These are phyloP conservation scores for Charina bottae DNA, from an alignment of 2,113 vertebrate genomes.

Conservation along the genomic window DNA sequence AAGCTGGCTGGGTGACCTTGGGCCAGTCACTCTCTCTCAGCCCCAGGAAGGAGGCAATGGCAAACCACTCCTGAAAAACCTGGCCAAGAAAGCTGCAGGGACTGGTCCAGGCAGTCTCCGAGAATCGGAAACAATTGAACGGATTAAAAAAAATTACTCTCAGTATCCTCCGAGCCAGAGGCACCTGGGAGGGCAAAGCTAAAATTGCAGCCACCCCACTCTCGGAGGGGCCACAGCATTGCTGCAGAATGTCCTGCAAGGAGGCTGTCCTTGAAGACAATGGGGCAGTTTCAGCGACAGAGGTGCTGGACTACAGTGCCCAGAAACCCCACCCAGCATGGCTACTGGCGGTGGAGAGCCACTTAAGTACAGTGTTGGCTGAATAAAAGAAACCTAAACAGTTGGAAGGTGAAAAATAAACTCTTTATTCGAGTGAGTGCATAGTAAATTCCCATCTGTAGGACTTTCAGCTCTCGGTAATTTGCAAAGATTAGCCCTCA, in stretches of 20 bases:
- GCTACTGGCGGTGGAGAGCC: no score
- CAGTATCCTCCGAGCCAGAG: not conserved
- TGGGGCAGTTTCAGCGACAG: not conserved
- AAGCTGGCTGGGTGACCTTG: no score
- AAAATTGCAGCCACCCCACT: no score
- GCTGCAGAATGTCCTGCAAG: not conserved
- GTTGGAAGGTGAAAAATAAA: constrained; percentile 72
- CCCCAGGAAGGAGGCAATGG: no score
- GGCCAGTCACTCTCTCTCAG: no score
- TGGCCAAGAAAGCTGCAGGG: no score
- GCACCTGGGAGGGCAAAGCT: not conserved
- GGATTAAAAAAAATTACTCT: not conserved
- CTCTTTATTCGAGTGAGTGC: constrained; percentile 68
- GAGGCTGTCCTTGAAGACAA: not conserved
- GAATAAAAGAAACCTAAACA: not conserved
- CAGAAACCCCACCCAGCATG: not conserved
- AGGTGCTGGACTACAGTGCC: no score
- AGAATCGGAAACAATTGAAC: no score
- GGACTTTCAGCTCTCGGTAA: rapidly evolving
- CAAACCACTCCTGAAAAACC: no score
- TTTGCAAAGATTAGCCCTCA: not conserved
- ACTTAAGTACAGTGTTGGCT: not conserved
- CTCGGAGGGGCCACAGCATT: not conserved
- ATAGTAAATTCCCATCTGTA: constrained; percentile 18
- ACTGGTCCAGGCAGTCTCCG: no score